Percentiles rank a stretch among this genome's conserved stretches.
Conservation (phyloP, 1,140 invertebrate species). For the Leguminivora glycinivorella region DNA sequence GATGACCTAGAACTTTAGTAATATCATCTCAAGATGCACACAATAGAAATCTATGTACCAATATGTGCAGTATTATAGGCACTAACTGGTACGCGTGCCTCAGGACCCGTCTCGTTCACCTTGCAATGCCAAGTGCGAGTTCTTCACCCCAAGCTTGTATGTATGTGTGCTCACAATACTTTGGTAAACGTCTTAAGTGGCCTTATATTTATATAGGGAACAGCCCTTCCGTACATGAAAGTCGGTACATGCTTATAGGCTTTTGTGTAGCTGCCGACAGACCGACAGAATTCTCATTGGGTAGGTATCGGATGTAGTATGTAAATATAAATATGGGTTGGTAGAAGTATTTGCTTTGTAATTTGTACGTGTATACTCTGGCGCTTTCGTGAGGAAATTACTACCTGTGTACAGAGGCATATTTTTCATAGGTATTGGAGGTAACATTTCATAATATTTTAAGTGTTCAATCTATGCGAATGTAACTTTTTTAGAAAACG, state of each 20-base stretch:
- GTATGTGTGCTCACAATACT: slow-evolving; percentile 31
- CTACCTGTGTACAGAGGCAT: neutral
- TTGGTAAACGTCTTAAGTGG: neutral
- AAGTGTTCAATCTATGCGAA: too few relatives aligned
- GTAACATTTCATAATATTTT: too few relatives aligned
- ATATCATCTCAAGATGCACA: neutral
- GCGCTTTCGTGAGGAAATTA: neutral
- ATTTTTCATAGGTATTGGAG: too few relatives aligned
- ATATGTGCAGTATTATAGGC: neutral
- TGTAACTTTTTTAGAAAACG: too few relatives aligned
- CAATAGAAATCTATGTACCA: neutral
- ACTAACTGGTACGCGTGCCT: slow-evolving; percentile 13
- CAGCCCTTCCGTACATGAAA: neutral
- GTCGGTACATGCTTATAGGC: neutral
- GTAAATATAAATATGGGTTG: neutral
- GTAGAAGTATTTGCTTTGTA: neutral
- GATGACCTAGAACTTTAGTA: slow-evolving; percentile 28
- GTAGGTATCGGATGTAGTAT: neutral
- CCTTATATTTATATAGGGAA: neutral
- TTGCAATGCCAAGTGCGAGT: slow-evolving; percentile 62
- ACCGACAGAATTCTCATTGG: slow-evolving; percentile 1
- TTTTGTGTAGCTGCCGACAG: neutral
- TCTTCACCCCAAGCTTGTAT: slow-evolving; percentile 33
- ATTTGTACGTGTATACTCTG: neutral
- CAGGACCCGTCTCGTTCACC: slow-evolving; percentile 54